Conservation (phyloP, 1,140 invertebrate species). For the Leucophenga varia region DNA sequence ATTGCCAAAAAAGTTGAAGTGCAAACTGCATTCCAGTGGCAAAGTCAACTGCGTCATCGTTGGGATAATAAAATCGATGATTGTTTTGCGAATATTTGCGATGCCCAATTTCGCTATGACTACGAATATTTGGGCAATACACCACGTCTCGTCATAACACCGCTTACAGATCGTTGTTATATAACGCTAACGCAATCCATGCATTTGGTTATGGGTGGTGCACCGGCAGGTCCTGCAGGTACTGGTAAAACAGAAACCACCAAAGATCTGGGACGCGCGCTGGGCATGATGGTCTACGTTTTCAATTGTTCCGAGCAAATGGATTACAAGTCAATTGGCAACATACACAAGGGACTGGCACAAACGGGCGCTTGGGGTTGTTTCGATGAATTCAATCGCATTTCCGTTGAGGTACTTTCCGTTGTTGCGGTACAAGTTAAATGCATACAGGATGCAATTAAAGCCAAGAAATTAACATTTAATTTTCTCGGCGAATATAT, state of each 20-base stretch:
- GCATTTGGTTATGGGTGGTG: conserved; percentile 89
- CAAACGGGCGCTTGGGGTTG: conserved; percentile 95
- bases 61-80: conserved; percentile 82
- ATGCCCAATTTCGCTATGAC: conserved; percentile 85
- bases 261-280: conserved; percentile 85
- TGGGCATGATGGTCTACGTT: conserved; percentile 93
- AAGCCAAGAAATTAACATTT: conserved; percentile 75
- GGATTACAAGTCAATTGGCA: conserved; percentile 92
- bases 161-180: conserved; percentile 87
- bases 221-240: conserved; percentile 82
- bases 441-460: conserved; percentile 81
- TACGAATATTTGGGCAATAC: conserved; percentile 95
- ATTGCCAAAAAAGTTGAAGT: conserved; percentile 80
- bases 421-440: conserved; percentile 89
- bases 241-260: conserved; percentile 94
- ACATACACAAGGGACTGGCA: conserved; percentile 85
- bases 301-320: conserved; percentile 97
- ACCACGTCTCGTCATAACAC: conserved; percentile 83
- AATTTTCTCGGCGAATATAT: conserved; percentile 84
- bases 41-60: conserved; percentile 84
- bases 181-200: conserved; percentile 87
- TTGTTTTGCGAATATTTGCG: conserved; percentile 92
- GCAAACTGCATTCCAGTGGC: conserved; percentile 85
- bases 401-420: conserved; percentile 89
- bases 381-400: conserved; percentile 94